Evolutionary conservation across 2,113 vertebrate species (phyloP).

Genomic region (Pseudonaja textilis): DNA sequence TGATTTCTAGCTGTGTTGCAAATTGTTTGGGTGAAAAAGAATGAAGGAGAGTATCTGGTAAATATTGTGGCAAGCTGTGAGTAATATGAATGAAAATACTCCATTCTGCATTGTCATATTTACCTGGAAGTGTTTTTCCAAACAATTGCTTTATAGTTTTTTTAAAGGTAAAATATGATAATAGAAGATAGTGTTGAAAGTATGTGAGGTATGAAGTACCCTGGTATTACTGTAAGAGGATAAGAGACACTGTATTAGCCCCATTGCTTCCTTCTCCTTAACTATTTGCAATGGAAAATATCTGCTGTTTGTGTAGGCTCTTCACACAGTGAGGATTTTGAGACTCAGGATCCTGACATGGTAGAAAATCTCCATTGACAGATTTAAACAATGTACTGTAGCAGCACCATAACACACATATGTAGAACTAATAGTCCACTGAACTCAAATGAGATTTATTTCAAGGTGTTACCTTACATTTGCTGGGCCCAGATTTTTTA

Average conservation of each 20-base stretch:
- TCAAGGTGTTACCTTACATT: neutral
- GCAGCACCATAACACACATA: neutral
- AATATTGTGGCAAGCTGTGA: neutral
- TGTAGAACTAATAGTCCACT: neutral
- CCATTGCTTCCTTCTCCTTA: neutral
- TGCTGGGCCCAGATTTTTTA: neutral
- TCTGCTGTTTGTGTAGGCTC: neutral
- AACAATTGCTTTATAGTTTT: neutral
- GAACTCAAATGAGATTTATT: neutral
- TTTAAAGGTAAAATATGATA: neutral
- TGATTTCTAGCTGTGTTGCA: neutral
- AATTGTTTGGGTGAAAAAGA: neutral
- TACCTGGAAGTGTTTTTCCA: neutral
- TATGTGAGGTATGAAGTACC: neutral
- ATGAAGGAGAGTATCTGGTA: neutral
- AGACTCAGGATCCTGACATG: neutral
- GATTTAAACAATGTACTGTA: neutral
- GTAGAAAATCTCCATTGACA: neutral
- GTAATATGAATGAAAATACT: neutral
- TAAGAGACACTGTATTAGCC: neutral
- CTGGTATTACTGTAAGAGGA: neutral
- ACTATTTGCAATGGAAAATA: neutral
- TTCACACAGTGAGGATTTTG: neutral
- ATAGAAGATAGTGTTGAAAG: neutral
- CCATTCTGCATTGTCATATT: neutral